Base-by-base conservation (phyloP, 2,888 invertebrate species). In the Aplocera efformata region DNA sequence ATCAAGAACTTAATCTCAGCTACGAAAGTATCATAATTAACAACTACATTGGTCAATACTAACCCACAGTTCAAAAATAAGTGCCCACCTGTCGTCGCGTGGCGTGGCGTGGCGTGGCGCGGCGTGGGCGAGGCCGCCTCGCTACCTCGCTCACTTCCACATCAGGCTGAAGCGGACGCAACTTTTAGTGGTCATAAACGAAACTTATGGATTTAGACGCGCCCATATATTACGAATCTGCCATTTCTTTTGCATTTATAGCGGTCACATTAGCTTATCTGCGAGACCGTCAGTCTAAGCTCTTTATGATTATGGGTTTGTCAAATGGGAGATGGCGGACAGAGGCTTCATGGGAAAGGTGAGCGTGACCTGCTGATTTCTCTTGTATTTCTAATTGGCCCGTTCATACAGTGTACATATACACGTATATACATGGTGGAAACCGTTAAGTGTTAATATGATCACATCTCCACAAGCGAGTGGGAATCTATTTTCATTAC, bases 211-310 rank as follows among this genome's bases (percentile, higher is more conserved):
- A 38, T 28, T 42, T 40, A 30, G 31, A 35, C 32, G 41, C 25
- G 29, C 10, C 46, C 46, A 44, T 50, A 32, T 42, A 45, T 47
- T 38, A 45, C 22, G 25, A 21, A 28, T 31, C 36, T 37, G 42
- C 42, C 42, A 53, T 50, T 50, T 48, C 48, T 48, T 44, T 45
- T 27, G 47, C 49, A 32, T 53, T 46, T 45, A 50, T 36, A 31
- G 33, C 40, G 28, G 7, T 7, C 10, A 29, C 40, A 42, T 49
- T 49, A 45, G 41, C 24, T 50, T 48, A 42, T 46, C 46, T 25
- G 6, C 17, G 10, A 20, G 35, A 32, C 11, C 37, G 40, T 24
- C 39, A 40, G 27, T 25, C 35, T 39, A 42, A 46, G 37, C 39
- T 44, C 25, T 48, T 50, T 47, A 52, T 26, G 45, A 36, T 39